phyloP scores from a whole-genome alignment of 2,888 invertebrate genomes.

The Micoletzkya japonica region DNA sequence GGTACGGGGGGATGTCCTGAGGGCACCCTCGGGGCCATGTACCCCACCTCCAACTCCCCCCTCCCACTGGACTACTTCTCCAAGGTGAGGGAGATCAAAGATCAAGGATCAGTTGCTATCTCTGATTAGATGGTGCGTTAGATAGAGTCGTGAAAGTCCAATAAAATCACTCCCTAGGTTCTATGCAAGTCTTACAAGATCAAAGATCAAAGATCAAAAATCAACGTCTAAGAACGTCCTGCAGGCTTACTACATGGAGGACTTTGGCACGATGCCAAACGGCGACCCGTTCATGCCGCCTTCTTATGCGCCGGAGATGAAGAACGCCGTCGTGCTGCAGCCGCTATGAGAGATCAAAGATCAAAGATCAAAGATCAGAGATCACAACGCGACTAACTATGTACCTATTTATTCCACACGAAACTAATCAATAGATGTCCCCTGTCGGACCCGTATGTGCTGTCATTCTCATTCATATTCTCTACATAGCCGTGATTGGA shows the following conservation, averaged over 20 bases:
- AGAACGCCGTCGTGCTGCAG: constrained; percentile 60
- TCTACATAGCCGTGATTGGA: no score
- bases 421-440: neutral
- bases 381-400: neutral
- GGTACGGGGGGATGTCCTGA: no score
- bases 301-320: constrained; percentile 57
- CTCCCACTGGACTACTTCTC: constrained; percentile 18
- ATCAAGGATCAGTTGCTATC: neutral
- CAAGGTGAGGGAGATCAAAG: constrained; percentile 7
- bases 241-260: constrained; percentile 21
- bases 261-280: constrained; percentile 25
- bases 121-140: no score
- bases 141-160: no score
- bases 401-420: neutral
- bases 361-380: constrained; percentile 14
- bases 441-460: neutral
- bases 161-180: no score
- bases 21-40: no score
- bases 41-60: neutral
- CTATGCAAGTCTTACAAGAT: neutral
- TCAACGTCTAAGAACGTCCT: neutral
- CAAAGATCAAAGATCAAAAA: neutral
- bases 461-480: neutral
- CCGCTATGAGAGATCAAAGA: constrained; percentile 45
- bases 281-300: constrained; percentile 61